A percentile compares a stretch with the other conserved stretches of the same genome.
These are phyloP conservation scores for Caenorhabditis macrosperma DNA, from an alignment of 2,888 invertebrate species.

Conservation along the genomic window DNA sequence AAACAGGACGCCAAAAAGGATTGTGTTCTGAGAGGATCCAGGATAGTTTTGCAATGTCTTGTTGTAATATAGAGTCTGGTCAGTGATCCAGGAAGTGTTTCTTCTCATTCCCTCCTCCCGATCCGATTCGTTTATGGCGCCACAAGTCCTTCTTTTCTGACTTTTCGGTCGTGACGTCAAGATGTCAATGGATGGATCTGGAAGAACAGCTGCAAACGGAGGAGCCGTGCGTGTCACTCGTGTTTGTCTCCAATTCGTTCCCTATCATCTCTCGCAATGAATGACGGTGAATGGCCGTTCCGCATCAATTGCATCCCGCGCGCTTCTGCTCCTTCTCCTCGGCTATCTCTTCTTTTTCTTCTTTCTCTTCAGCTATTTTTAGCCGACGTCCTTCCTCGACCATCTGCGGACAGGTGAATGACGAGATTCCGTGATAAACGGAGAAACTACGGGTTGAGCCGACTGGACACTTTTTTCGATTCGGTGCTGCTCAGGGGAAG, in stretches of 20 bases:
- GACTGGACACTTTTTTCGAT: background rate
- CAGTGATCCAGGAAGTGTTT: background rate
- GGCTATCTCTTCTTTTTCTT: background rate
- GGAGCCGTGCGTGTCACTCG: background rate
- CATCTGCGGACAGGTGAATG: conserved; percentile 10
- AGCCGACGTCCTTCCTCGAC: conserved; percentile 4
- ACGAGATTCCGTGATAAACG: background rate
- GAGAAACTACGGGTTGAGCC: background rate
- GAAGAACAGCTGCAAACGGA: conserved; percentile 23
- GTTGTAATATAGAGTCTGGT: too few species aligned
- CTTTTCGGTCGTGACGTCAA: conserved; percentile 21
- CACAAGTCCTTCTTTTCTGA: background rate
- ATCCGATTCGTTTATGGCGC: background rate
- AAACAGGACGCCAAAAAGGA: too few species aligned
- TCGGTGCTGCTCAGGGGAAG: too few species aligned
- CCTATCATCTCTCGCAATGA: conserved; percentile 20
- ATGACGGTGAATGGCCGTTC: conserved; percentile 32
- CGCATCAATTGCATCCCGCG: conserved; percentile 34
- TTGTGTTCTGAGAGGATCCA: too few species aligned
- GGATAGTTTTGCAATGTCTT: too few species aligned
- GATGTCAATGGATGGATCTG: background rate
- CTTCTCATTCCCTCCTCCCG: background rate
- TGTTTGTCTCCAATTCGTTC: conserved; percentile 33
- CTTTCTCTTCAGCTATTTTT: conserved; percentile 14
- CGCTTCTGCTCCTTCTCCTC: background rate